A percentile compares a stretch with the other conserved stretches of the same genome.
Evolutionary conservation across 1,140 invertebrate species (phyloP).

Genomic region (Plutomurus gul): DNA sequence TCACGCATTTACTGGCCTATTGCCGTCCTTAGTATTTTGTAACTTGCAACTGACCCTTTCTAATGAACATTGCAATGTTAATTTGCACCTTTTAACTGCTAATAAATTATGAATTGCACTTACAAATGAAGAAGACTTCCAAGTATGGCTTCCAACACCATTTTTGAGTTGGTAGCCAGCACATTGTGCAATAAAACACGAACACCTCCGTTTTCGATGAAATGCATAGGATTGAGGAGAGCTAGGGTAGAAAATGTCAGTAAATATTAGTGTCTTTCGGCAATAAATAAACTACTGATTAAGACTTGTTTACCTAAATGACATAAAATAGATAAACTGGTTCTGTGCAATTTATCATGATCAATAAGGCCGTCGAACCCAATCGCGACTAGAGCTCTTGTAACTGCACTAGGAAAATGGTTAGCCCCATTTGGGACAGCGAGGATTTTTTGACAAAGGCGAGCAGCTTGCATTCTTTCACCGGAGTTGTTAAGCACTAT

Average conservation of each 20-base stretch:
- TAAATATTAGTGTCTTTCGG: no score
- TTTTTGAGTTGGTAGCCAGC: conserved; percentile 74
- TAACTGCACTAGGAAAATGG: conserved; percentile 68
- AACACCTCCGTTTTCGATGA: conserved; percentile 82
- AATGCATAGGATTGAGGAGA: conserved; percentile 77
- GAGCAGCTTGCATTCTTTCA: conserved; percentile 85
- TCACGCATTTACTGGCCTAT: no score
- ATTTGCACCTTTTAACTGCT: no score
- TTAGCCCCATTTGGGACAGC: conserved; percentile 59
- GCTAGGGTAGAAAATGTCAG: conserved; percentile 61
- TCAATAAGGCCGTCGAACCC: conserved; percentile 74
- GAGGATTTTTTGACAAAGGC: conserved; percentile 71
- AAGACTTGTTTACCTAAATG: conserved; percentile 70
- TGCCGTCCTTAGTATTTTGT: no score
- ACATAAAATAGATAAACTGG: conserved; percentile 80
- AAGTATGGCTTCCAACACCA: conserved; percentile 78
- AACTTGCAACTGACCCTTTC: no score
- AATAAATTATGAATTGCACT: no score
- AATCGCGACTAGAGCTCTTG: conserved; percentile 76
- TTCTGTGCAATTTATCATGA: conserved; percentile 76
- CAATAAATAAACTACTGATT: conserved; percentile 26
- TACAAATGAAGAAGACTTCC: conserved; percentile 82
- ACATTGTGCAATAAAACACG: conserved; percentile 78
- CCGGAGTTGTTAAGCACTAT: conserved; percentile 79
- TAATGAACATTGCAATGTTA: no score